Evolutionary conservation across 2,888 invertebrate genomes (phyloP), one percentile per base, ranked within the genome.

Genomic region (Eretmocerus hayati): DNA sequence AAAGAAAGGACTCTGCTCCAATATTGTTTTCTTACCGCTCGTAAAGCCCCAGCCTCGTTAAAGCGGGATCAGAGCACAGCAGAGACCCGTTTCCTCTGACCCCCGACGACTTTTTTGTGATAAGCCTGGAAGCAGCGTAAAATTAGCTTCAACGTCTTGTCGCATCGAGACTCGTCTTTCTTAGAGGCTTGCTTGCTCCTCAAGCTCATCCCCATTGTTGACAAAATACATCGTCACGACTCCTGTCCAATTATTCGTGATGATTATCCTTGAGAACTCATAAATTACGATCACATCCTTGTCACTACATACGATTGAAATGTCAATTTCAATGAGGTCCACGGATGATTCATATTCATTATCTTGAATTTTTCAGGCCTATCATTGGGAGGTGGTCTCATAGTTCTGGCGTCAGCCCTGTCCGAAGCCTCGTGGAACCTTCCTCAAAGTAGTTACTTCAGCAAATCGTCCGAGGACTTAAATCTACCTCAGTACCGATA

Each of bases 351-450:
- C n/a, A n/a, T n/a, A n/a, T n/a, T n/a, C n/a, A n/a, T n/a, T n/a
- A n/a, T n/a, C n/a, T n/a, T n/a, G 33, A 9, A 74, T 74, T 32
- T 46, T 42, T 3, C 75, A 81, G 81, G 80, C 35, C 72, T 81
- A 44, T 76, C 78, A 16, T 70, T 81, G 50, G 81, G 80, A 30
- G 77, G 79, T 36, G 80, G 79, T 32, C 71, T 81, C 51, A 77
- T 81, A 59, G 75, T 79, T 50, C 77, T 81, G 59, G 79, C 78
- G 8, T 79, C 80, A 11, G 77, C 78, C 35, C 72, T 81, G 42
- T 78, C 79, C 19, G 80, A 80, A 58, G 79, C 78, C 40, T 74
- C 77, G 55, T 68, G 76, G 57, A 78, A 80, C 58, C 59, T 66
- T 26, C 68, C 71, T 20, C 60, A 65, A 53, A 66, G 63, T 50